phyloP scores from a whole-genome alignment of 2,797 vertebrate species.

The Amphiprion clarkii region DNA sequence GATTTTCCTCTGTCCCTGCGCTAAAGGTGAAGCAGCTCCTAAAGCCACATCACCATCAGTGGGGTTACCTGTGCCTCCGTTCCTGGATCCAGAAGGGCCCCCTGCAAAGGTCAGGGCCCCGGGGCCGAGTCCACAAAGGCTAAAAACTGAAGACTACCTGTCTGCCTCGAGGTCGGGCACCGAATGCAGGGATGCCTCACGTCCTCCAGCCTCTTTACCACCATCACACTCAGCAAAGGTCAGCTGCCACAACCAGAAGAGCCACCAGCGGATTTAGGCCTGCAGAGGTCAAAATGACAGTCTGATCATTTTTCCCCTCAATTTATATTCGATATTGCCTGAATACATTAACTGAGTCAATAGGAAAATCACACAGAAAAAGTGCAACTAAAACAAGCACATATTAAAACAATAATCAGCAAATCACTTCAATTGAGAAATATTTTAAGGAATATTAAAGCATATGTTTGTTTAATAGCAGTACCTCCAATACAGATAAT shows the following conservation, averaged over 20 bases:
- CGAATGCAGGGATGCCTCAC: background rate
- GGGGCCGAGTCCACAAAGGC: background rate
- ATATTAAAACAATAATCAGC: too few relatives aligned
- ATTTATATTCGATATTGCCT: background rate
- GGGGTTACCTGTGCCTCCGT: conserved; percentile 48
- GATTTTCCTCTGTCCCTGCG: conserved; percentile 7
- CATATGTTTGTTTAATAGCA: too few relatives aligned
- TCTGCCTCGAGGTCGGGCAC: conserved; percentile 29
- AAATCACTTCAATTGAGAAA: too few relatives aligned
- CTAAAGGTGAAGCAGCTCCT: conserved; percentile 76
- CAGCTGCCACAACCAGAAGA: conserved; percentile 56
- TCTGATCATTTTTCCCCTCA: background rate
- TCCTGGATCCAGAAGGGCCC: conserved; percentile 3
- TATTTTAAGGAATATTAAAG: too few relatives aligned
- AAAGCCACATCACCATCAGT: conserved; percentile 43
- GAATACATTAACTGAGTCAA: background rate
- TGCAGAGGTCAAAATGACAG: conserved; percentile 35
- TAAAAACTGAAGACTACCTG: conserved; percentile 40
- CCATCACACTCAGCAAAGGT: conserved; percentile 70
- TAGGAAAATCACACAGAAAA: background rate
- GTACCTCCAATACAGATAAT: background rate
- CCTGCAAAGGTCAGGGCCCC: conserved; percentile 68
- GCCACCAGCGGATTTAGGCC: background rate
- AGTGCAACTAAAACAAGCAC: background rate
- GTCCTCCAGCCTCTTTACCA: conserved; percentile 26